A percentile compares a stretch with the other conserved stretches of the same genome.
phyloP scores from a whole-genome alignment of 2,113 vertebrate species.

The Chrysochloris asiatica region DNA sequence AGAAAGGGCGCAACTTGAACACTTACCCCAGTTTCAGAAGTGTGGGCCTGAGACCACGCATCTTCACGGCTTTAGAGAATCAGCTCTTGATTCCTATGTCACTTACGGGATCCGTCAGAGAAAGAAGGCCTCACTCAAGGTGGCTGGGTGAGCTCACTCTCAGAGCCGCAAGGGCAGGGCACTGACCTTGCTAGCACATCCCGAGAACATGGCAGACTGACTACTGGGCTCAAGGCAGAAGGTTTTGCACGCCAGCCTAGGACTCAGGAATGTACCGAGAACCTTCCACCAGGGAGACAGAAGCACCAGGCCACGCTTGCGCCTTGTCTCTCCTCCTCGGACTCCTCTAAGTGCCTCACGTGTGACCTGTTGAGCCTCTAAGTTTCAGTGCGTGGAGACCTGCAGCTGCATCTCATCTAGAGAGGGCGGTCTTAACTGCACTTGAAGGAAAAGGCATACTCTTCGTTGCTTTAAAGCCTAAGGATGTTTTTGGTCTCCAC shows the following conservation, averaged over 20 bases:
- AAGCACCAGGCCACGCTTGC: no score
- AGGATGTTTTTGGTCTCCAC: not conserved
- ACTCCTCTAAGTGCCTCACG: not conserved
- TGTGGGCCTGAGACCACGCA: rapidly evolving
- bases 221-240: not conserved
- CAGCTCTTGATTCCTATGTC: not conserved
- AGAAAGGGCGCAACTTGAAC: not conserved
- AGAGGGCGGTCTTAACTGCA: not conserved
- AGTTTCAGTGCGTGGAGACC: not conserved
- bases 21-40: not conserved
- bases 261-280: no score
- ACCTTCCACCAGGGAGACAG: no score
- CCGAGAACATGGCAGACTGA: no score
- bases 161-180: not conserved
- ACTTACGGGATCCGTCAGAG: no score
- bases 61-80: not conserved
- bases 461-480: no score
- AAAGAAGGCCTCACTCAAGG: no score
- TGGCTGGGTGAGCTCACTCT: no score
- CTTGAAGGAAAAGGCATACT: not conserved
- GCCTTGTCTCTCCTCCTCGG: not conserved
- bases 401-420: not conserved
- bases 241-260: not conserved
- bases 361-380: not conserved
- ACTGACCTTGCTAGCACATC: no score